Evolutionary conservation across 2,113 vertebrate species (phyloP).

Genomic region (Isichthys henryi): DNA sequence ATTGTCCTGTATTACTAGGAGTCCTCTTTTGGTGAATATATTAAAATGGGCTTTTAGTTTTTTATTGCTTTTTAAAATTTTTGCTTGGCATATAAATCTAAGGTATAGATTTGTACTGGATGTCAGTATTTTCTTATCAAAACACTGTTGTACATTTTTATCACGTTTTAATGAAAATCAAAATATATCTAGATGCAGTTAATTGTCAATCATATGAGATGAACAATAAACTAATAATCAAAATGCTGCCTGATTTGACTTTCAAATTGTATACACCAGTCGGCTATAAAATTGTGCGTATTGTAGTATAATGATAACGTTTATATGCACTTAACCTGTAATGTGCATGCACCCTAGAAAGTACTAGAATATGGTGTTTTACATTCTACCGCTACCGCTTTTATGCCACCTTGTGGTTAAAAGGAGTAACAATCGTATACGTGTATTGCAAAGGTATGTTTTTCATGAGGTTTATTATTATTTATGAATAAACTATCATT

Average conservation of each 20-base stretch:
- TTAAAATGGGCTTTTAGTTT: slow-evolving; percentile 39
- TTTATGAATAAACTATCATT: not conserved
- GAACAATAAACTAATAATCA: slow-evolving; percentile 65
- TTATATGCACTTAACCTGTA: not conserved
- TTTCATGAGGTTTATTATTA: not conserved
- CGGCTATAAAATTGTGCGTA: not conserved
- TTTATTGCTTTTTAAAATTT: slow-evolving; percentile 36
- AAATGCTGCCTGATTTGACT: slow-evolving; percentile 24
- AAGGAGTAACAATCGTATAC: not conserved
- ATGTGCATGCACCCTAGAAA: not conserved
- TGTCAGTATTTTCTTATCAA: slow-evolving; percentile 70
- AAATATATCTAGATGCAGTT: slow-evolving; percentile 49
- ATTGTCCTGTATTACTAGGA: slow-evolving; percentile 44
- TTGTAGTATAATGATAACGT: not conserved
- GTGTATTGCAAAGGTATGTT: not conserved
- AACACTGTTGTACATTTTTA: slow-evolving; percentile 61
- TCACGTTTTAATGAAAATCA: slow-evolving; percentile 51
- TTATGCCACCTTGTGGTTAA: slow-evolving; percentile 38
- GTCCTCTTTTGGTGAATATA: slow-evolving; percentile 33
- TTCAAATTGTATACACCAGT: not conserved
- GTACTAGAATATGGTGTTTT: not conserved
- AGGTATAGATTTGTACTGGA: slow-evolving; percentile 68
- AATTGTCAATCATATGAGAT: slow-evolving; percentile 51
- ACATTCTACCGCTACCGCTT: not conserved
- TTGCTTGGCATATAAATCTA: slow-evolving; percentile 60